Evolutionary conservation across 2,888 invertebrate species (phyloP), one percentile per base, ranked within the genome.

Genomic region (Escarpia spicata): DNA sequence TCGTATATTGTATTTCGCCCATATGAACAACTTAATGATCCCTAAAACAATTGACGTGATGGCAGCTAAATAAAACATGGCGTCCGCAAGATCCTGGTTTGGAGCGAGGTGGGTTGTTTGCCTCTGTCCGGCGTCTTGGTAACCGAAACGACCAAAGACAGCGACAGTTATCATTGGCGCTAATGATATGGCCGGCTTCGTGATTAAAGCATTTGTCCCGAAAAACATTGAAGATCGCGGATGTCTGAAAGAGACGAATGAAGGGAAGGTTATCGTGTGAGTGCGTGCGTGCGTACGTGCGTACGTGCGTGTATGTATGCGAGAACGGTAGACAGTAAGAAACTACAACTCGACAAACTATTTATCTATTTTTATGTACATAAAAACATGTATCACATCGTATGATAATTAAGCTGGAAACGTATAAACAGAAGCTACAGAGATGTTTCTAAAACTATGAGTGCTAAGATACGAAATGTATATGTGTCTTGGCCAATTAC

Each of bases 181-280:
- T 26, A 96, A 91, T 3, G 96, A 96, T 26, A 94, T 94, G 52
- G 96, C 96, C 15, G 96, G 96, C 92, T 96, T 96, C 8, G 95
- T 95, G 52, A 96, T 93, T 37, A 96, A 94, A 9, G 96, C 96
- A 93, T 96, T 96, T 8, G 95, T 95, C 19, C 96, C 96, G 94
- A 94, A 96, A 43, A 96, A 94, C 95, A 96, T 95, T 4, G 96
- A 96, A 0, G 96, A 95, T 37, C 96, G 94, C 0, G 96, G 96
- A 92, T 95, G 95, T n/a, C 96, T 96, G 95, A 31, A 95, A 93
- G 37, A 37, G 37, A 37, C 37, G 37, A 37, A 37, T 37, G 2
- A 15, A 52, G 52, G 15, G 75, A 75, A 75, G 3, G 26, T 19
- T 4, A 75, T 19, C 52, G 52, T 52, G 52, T 12, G 52, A 9